Conservation (phyloP, 2,888 invertebrate genomes). For the Eretmocerus hayati region DNA sequence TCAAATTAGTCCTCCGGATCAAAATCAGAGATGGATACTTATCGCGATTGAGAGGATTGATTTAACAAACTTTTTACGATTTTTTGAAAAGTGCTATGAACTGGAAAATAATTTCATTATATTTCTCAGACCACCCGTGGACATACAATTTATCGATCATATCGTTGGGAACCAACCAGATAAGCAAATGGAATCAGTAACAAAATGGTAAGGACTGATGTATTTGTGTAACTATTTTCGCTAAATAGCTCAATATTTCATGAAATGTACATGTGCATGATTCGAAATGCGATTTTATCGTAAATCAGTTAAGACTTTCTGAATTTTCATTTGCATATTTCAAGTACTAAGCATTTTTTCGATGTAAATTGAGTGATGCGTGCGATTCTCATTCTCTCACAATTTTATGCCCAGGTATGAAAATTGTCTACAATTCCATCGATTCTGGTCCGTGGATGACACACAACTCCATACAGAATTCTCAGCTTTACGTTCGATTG, state of each 20-base stretch:
- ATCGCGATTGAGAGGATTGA: too few species aligned
- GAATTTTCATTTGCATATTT: background rate
- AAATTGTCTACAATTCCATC: slow-evolving; percentile 64
- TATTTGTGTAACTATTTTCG: too few species aligned
- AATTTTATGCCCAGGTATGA: slow-evolving; percentile 74
- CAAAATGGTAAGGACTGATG: slow-evolving; percentile 62
- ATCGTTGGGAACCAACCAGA: slow-evolving; percentile 97
- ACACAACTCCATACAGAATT: slow-evolving; percentile 91
- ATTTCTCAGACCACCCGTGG: slow-evolving; percentile 57
- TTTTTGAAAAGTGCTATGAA: too few species aligned
- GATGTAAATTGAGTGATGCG: background rate
- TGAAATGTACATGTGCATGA: too few species aligned
- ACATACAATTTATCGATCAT: slow-evolving; percentile 89
- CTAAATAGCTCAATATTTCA: too few species aligned
- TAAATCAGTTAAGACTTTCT: too few species aligned
- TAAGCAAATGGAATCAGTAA: slow-evolving; percentile 78
- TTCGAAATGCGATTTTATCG: too few species aligned
- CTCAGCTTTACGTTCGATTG: slow-evolving; percentile 93
- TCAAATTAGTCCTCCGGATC: too few species aligned
- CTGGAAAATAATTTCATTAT: background rate
- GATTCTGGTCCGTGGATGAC: slow-evolving; percentile 99
- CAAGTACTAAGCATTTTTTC: background rate
- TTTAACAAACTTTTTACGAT: slow-evolving; percentile 1
- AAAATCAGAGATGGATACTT: too few species aligned
- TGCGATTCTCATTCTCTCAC: too few species aligned